Base-by-base conservation (phyloP, 2,888 invertebrate species). In the Xanthorhoe spadicearia region DNA sequence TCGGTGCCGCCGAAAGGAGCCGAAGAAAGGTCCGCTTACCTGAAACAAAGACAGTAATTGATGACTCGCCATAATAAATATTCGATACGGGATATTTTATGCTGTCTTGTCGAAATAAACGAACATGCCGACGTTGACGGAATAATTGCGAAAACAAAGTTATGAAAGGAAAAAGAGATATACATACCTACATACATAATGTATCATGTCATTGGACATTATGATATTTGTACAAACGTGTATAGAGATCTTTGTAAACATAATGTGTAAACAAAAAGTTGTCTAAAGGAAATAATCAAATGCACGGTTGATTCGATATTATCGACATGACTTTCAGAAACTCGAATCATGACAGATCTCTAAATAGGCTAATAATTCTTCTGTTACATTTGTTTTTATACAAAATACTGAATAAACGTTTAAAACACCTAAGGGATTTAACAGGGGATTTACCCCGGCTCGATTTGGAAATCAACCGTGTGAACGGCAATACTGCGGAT, bases 11-110 rank as follows among this genome's bases (percentile, higher is more conserved):
- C 70, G 75, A 75, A 60, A 46, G 46, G 53, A 61, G 49, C 53
- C 60, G 62, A 52, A 59, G 55, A 58, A 73, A 74, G 74, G 77
- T 81, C 74, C 73, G 74, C 84, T 87, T 87, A 88, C 88, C 88
- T 88, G 87, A 76, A 88, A 86, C 81, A 85, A 86, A 83, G 75
- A 85, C 67, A 75, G 76, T 79, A 79, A 81, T 76, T 80, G 76
- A 82, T 79, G 77, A 82, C 75, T 76, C 70, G 65, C 65, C 74
- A 69, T 76, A 74, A 73, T 76, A 77, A 78, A 79, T 77, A 75
- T 62, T 70, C 62, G 63, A 68, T 72, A 72, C 68, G 64, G 15
- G 51, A 43, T 32, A 62, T 62, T 55, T 48, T 48, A 52, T 63
- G 38, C 35, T 32, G 35, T 58, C 53, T 62, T 58, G 58, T 56